A percentile compares a stretch with the other conserved stretches of the same genome.
Conservation (phyloP, 92 coral and sea anemone genomes). For the Micromussa lordhowensis region DNA sequence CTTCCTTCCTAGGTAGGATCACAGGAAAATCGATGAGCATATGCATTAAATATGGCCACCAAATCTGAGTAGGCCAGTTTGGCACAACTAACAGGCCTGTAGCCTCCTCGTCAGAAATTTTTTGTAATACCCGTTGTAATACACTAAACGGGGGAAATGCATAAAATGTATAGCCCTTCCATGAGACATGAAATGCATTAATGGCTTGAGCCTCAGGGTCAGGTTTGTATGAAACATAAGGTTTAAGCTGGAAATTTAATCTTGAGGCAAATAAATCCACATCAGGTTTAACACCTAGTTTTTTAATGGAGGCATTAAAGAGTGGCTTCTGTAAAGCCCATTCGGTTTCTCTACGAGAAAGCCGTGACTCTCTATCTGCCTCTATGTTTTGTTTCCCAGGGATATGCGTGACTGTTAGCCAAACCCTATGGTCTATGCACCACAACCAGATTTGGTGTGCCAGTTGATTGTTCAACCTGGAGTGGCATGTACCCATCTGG, state of each 20-base stretch:
- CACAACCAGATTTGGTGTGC: conserved; percentile 57
- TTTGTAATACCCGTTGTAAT: conserved; percentile 42
- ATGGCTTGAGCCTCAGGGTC: conserved; percentile 55
- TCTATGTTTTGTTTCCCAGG: conserved; percentile 51
- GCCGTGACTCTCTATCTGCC: conserved; percentile 64
- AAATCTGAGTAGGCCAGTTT: conserved; percentile 61
- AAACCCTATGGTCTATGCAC: conserved; percentile 35
- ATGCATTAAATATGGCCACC: conserved; percentile 43
- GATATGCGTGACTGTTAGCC: conserved; percentile 49
- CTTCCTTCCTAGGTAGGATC: conserved; percentile 28
- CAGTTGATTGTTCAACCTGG: conserved; percentile 41
- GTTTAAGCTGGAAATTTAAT: conserved; percentile 41
- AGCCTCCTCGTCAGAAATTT: conserved; percentile 45
- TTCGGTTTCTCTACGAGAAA: conserved; percentile 47
- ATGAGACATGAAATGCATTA: conserved; percentile 42
- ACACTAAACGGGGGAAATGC: conserved; percentile 49
- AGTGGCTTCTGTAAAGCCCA: conserved; percentile 45
- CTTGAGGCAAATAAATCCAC: conserved; percentile 55
- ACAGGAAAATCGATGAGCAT: conserved; percentile 48
- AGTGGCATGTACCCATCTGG: conserved; percentile 79
- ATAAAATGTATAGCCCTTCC: conserved; percentile 24
- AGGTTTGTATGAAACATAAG: conserved; percentile 56
- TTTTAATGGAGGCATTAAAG: conserved; percentile 25
- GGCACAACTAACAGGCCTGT: conserved; percentile 59
- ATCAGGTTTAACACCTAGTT: conserved; percentile 29